Base-by-base conservation (phyloP, 2,888 invertebrate genomes). In the Amblyjoppa fuscipennis region DNA sequence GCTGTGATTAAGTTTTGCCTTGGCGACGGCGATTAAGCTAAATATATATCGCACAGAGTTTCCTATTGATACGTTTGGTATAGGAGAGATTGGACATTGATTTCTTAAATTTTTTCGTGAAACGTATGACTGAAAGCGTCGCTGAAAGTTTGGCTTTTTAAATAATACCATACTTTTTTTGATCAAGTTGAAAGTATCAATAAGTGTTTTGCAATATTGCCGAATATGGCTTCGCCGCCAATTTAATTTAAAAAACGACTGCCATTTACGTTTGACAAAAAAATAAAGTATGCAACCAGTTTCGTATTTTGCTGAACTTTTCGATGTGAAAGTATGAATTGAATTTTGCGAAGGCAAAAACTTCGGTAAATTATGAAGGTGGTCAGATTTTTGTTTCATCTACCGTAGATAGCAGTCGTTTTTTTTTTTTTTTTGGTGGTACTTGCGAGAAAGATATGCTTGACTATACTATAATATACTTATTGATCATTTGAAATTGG, bases 1-100 rank as follows among this genome's bases (percentile, higher is more conserved):
- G 56, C 56, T 56, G 59, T 28, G 59, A 59, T 59, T 25, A 59
- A 28, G 59, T 25, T 28, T 28, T 59, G 28, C 28, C 59, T 59
- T 59, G 25, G 59, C 9, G 59, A 28, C 59, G 28, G 13, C 28
- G 25, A 28, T 28, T 59, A 11, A 59, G 11, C 13, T 25, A 13
- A 59, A 59, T 0, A 20, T 20, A 28, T 3, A 53, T 53, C 53
- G 45, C 45, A 49, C 4, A 49, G 16, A 16, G 13, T 49, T 49
- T 16, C 45, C 45, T 13, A 13, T 49, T 0, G 16, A 49, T 16
- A 0, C 16, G 45, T 49, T 49, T 49, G 5, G 45, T 49, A 16
- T 49, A 4, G 45, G 45, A 49, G 45, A 4, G 3, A 16, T 49
- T 49, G 45, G 16, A 49, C 45, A 16, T 49, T 13, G 45, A 49